A percentile compares a stretch with the other conserved stretches of the same genome.
Evolutionary conservation across 2,888 invertebrate genomes (phyloP).

Genomic region (Cheilosia vernalis): DNA sequence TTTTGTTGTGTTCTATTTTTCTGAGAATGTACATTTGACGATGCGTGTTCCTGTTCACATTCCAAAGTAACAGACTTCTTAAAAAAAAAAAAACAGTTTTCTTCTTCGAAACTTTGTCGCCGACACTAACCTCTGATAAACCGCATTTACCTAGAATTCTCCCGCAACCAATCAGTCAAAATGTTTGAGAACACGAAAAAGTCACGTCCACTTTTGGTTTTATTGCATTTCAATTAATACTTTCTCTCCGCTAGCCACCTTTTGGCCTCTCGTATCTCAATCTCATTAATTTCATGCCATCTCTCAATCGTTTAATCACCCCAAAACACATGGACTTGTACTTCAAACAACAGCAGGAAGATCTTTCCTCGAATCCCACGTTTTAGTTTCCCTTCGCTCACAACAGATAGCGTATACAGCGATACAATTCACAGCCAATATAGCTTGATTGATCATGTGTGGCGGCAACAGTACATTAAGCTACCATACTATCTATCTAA

Average conservation of each 20-base stretch:
- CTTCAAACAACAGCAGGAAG: constrained; percentile 39
- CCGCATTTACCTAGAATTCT: constrained; percentile 14
- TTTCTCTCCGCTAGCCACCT: constrained; percentile 52
- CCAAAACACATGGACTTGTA: constrained; percentile 5
- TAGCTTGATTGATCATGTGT: constrained; percentile 71
- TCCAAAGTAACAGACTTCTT: too few species aligned
- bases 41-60: too few species aligned
- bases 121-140: constrained; percentile 10
- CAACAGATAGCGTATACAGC: constrained; percentile 22
- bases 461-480: constrained; percentile 71
- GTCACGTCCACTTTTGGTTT: constrained; percentile 35
- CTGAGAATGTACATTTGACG: too few species aligned
- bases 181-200: constrained; percentile 14
- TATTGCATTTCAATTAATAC: constrained; percentile 63
- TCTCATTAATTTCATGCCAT: constrained; percentile 73
- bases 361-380: constrained; percentile 50
- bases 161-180: constrained; percentile 24
- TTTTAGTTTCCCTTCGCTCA: constrained; percentile 21
- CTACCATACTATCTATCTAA: constrained; percentile 54
- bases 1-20: too few species aligned
- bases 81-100: background rate
- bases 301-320: constrained; percentile 68
- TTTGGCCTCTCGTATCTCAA: constrained; percentile 60
- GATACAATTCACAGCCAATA: constrained; percentile 29
- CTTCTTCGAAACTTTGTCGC: background rate